phyloP scores from a whole-genome alignment of 2,113 vertebrate species.

The Hippoglossus stenolepis region DNA sequence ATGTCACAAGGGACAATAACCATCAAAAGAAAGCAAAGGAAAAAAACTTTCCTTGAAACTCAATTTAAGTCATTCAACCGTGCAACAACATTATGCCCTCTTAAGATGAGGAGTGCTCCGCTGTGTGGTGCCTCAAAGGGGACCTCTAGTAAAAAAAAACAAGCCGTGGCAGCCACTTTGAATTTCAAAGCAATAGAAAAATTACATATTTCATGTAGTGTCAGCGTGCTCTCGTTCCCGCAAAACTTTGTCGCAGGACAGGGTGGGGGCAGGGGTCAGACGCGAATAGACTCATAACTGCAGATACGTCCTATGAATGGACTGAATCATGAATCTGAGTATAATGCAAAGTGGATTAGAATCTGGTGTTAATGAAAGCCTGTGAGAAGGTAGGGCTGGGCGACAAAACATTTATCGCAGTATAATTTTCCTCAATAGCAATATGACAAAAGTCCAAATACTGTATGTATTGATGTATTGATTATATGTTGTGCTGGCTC shows the following conservation, averaged over 20 bases:
- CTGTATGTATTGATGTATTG: too few relatives aligned
- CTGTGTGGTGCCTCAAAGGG: slow-evolving; percentile 56
- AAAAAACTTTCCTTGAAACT: slow-evolving; percentile 56
- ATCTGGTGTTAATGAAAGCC: not conserved
- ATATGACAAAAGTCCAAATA: not conserved
- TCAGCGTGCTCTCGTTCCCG: slow-evolving; percentile 38
- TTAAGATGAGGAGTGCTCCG: slow-evolving; percentile 63
- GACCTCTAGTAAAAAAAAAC: slow-evolving; percentile 42
- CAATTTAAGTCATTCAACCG: slow-evolving; percentile 65
- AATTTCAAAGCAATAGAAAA: slow-evolving; percentile 49
- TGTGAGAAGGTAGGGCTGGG: not conserved
- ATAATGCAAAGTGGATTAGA: not conserved
- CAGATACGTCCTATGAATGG: not conserved
- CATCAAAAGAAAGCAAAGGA: slow-evolving; percentile 25
- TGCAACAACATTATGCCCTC: slow-evolving; percentile 66
- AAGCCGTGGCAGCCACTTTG: slow-evolving; percentile 31
- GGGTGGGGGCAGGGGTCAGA: not conserved
- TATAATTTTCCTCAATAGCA: not conserved
- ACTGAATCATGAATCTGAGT: slow-evolving; percentile 10
- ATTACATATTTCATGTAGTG: slow-evolving; percentile 63
- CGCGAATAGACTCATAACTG: not conserved
- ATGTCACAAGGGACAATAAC: slow-evolving; percentile 55
- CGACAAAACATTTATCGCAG: not conserved
- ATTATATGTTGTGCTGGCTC: too few relatives aligned
- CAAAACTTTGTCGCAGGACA: not conserved